Conservation (phyloP, 2,797 vertebrate species). For the Glyptemys insculpta region DNA sequence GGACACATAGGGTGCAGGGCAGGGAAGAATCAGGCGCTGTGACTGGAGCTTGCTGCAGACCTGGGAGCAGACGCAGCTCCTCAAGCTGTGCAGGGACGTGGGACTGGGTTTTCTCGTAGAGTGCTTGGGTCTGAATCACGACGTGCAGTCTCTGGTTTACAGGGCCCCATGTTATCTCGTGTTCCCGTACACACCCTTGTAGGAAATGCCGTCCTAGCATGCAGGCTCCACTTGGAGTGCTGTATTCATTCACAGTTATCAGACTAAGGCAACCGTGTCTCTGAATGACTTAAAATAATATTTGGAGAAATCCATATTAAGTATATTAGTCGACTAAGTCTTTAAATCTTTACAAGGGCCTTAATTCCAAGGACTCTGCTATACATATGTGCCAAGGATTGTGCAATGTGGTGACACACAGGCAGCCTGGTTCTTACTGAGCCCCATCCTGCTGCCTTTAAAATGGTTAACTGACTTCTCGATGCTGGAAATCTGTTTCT, state of each 20-base stretch:
- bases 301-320: slow-evolving; percentile 65
- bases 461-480: slow-evolving; percentile 70
- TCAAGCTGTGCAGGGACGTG: accelerated
- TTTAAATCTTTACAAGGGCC: slow-evolving; percentile 66
- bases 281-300: slow-evolving; percentile 70
- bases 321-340: slow-evolving; percentile 59
- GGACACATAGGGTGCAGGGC: neutral
- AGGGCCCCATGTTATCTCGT: neutral
- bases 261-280: slow-evolving; percentile 43
- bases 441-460: slow-evolving; percentile 52
- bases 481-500: slow-evolving; percentile 70
- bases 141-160: neutral
- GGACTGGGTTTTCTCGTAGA: neutral
- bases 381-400: slow-evolving; percentile 42
- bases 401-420: slow-evolving; percentile 63
- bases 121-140: accelerated
- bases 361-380: slow-evolving; percentile 52
- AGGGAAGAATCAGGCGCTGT: neutral
- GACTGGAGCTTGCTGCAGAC: neutral
- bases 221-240: neutral
- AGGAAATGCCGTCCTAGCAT: neutral
- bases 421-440: neutral
- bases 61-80: accelerated
- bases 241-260: slow-evolving; percentile 54
- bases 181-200: accelerated